phyloP scores from a whole-genome alignment of 2,797 vertebrate genomes.

The Cossypha polioptera region DNA sequence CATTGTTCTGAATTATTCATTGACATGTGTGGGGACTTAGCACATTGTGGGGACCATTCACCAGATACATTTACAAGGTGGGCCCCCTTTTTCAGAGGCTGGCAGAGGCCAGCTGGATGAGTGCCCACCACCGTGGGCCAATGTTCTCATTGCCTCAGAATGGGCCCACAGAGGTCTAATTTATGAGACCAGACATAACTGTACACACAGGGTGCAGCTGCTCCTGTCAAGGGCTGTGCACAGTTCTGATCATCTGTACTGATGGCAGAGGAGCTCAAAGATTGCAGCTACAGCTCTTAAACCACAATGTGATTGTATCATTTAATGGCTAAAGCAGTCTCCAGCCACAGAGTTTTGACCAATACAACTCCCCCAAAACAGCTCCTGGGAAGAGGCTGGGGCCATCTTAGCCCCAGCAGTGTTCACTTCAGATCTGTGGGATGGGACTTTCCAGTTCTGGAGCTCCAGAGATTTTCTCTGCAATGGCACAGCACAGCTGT shows the following conservation, averaged over 20 bases:
- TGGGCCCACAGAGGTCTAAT: rapidly evolving
- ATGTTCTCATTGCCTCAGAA: neutral
- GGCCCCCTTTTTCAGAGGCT: neutral
- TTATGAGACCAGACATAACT: neutral
- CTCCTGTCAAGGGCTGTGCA: neutral
- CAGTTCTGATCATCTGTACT: neutral
- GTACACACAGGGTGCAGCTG: neutral
- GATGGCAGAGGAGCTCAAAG: neutral
- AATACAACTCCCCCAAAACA: neutral
- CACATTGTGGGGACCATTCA: neutral
- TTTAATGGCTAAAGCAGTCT: neutral
- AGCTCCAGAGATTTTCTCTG: neutral
- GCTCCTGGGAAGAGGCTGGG: neutral
- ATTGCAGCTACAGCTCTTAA: neutral
- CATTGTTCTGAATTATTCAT: neutral
- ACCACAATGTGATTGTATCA: neutral
- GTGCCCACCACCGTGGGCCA: neutral
- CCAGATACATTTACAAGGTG: neutral
- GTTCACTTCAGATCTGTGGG: neutral
- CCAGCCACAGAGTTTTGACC: neutral
- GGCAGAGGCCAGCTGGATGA: neutral
- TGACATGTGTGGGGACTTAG: neutral
- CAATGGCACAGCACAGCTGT: neutral
- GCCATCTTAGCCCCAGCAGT: neutral
- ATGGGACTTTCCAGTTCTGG: neutral